Percentiles rank a stretch among this genome's conserved stretches.
phyloP scores from a whole-genome alignment of 2,888 invertebrate species.

The Danaus chrysippus region DNA sequence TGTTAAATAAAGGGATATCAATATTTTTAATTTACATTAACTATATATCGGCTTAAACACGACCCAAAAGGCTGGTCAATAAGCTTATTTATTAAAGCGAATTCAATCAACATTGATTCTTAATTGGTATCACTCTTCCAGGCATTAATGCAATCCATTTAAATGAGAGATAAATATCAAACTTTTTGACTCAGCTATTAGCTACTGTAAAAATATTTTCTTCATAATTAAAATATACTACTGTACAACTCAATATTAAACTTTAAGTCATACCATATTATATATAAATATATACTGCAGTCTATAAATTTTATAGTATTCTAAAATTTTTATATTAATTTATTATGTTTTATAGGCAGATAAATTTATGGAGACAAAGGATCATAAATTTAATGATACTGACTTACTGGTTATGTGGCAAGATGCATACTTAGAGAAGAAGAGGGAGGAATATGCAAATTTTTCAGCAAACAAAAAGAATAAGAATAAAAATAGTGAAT shows the following conservation, averaged over 20 bases:
- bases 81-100: no score
- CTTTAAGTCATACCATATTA: no score
- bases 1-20: conserved; percentile 3
- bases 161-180: no score
- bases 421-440: conserved; percentile 82
- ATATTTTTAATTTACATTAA: no score
- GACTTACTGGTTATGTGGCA: conserved; percentile 85
- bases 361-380: conserved; percentile 85
- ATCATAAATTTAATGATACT: conserved; percentile 83
- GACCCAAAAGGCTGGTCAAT: no score
- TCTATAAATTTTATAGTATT: background rate
- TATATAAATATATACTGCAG: background rate
- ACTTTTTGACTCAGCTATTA: no score
- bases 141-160: no score
- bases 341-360: conserved; percentile 76
- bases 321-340: background rate
- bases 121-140: no score
- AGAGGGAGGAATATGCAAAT: conserved; percentile 81
- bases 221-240: no score
- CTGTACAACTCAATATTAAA: background rate
- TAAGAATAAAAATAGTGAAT: conserved; percentile 74
- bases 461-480: conserved; percentile 73
- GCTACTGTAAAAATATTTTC: no score
- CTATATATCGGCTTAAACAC: no score
- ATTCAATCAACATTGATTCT: no score